Evolutionary conservation across 2,888 invertebrate genomes (phyloP).

Genomic region (Sminthurides aquaticus): DNA sequence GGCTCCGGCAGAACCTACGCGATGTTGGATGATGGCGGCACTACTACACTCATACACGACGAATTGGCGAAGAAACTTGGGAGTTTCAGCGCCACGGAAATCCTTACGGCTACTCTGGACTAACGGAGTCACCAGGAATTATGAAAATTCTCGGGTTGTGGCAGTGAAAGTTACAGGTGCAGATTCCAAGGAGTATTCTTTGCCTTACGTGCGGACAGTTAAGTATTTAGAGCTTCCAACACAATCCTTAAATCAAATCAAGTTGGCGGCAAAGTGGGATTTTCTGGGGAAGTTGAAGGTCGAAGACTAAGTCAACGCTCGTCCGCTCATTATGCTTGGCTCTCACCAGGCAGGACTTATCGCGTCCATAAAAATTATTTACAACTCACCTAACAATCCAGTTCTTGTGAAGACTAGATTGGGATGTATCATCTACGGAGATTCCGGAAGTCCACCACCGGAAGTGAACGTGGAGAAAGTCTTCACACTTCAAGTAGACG

Average conservation of each 20-base stretch:
- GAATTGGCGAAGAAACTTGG: no score
- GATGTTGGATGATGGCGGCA: no score
- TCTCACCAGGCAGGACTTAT: slow-evolving; percentile 17
- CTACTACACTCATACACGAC: no score
- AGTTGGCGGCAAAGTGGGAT: slow-evolving; percentile 4
- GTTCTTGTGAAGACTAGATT: slow-evolving; percentile 6
- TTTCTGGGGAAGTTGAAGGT: background rate
- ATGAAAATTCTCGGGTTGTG: no score
- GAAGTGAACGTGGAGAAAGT: background rate
- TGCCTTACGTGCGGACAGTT: no score
- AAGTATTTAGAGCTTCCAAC: slow-evolving; percentile 5
- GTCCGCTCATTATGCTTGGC: slow-evolving; percentile 21
- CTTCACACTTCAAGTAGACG: background rate
- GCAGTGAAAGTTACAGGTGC: no score
- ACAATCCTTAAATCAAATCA: slow-evolving; percentile 9
- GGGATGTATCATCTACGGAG: slow-evolving; percentile 24
- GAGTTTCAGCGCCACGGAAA: no score
- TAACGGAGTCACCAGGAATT: no score
- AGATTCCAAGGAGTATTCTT: no score
- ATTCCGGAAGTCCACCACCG: background rate
- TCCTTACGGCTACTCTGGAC: no score
- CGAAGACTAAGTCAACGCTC: background rate
- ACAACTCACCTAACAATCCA: slow-evolving; percentile 15
- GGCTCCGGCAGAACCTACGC: no score
- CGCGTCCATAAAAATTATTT: background rate